A percentile compares a stretch with the other conserved stretches of the same genome.
Evolutionary conservation across 2,888 invertebrate species (phyloP).

Genomic region (Chrysopilus asiliformis): DNA sequence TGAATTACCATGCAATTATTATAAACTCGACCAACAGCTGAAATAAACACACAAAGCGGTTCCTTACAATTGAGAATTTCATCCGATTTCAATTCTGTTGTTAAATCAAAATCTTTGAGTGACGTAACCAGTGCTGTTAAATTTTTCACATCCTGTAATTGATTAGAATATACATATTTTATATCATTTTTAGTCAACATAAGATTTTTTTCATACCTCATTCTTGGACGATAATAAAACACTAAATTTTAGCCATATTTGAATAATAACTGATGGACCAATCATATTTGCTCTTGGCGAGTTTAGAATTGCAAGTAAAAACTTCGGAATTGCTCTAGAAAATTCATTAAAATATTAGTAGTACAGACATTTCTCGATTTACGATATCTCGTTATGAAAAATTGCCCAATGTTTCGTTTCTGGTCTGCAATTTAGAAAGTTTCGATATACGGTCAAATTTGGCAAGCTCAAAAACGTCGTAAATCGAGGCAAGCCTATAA

Average conservation of each 20-base stretch:
- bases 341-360: background rate
- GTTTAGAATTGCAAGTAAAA: constrained; percentile 22
- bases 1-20: constrained; percentile 10
- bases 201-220: too few species aligned
- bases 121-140: constrained; percentile 22
- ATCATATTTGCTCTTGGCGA: constrained; percentile 17
- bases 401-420: background rate
- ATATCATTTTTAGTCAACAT: background rate
- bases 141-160: constrained; percentile 19
- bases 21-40: constrained; percentile 24
- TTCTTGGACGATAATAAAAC: constrained; percentile 28
- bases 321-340: constrained; percentile 21
- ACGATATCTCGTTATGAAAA: background rate
- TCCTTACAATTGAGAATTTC: constrained; percentile 26
- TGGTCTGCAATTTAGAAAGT: too few species aligned
- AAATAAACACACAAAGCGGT: constrained; percentile 30
- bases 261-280: constrained; percentile 22
- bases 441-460: too few species aligned
- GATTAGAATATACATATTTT: background rate
- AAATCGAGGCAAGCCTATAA: too few species aligned
- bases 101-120: constrained; percentile 23
- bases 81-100: constrained; percentile 19
- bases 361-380: background rate
- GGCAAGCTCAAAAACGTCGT: too few species aligned
- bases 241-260: constrained; percentile 31